Evolutionary conservation across 2,113 vertebrate species (phyloP).

Genomic region (Salvelinus fontinalis): DNA sequence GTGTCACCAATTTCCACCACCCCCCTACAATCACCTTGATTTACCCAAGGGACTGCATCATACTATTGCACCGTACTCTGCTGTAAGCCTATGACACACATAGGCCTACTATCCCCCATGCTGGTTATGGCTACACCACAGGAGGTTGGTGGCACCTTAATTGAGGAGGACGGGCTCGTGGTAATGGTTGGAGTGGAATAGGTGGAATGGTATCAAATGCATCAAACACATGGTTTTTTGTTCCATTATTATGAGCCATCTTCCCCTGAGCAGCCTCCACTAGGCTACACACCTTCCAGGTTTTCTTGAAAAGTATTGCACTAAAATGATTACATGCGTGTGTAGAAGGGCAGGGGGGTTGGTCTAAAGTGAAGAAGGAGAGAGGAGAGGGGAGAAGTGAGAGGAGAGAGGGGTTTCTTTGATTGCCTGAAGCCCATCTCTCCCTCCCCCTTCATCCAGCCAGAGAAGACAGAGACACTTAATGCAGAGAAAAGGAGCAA

Average conservation of each 20-base stretch:
- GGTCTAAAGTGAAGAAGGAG: constrained; percentile 8
- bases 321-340: background rate
- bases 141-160: too few species aligned
- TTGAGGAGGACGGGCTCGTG: too few species aligned
- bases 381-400: background rate
- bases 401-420: background rate
- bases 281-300: background rate
- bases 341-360: background rate
- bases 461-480: background rate
- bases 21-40: constrained; percentile 29
- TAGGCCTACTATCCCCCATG: background rate
- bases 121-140: too few species aligned
- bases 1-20: constrained; percentile 32
- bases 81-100: background rate
- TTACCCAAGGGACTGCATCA: background rate
- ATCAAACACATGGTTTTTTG: too few species aligned
- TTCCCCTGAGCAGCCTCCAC: too few species aligned
- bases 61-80: background rate
- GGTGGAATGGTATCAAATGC: too few species aligned
- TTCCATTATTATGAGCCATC: too few species aligned
- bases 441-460: background rate
- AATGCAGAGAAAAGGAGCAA: background rate
- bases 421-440: constrained; percentile 4
- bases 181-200: too few species aligned
- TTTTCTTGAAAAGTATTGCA: background rate